Evolutionary conservation across 2,888 invertebrate species (phyloP), one percentile per base, ranked within the genome.

Genomic region (Bursaphelenchus okinawaensis): DNA sequence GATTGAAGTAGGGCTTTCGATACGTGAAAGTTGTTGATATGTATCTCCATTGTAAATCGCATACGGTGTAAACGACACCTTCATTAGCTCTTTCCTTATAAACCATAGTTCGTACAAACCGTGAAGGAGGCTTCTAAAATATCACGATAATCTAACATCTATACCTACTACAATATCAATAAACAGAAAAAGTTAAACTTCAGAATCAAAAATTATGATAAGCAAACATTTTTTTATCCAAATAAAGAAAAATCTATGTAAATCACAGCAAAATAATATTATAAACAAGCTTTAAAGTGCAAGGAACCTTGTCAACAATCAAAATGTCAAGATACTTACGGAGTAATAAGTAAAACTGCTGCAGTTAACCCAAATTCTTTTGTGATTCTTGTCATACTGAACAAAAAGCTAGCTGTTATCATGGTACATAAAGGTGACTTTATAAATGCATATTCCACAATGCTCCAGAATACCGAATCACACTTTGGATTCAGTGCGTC

Each of bases 331-430:
- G 50, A 19, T 50, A 23, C 69, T 63, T 40, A 69, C 71, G 71
- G 71, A 23, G 31, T 29, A 50, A 52, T 88, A 12, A 94, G 86
- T 80, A 90, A 91, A 81, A 93, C 88, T 75, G 92, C 88, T 78
- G 91, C 89, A 72, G 91, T 86, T 6, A 90, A 84, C 26, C 90
- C 88, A 84, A 92, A 89, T 75, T 89, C 89, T 70, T 89, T 86
- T 77, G 89, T 86, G 76, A 92, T 88, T 81, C 88, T 87, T 70
- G 75, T 74, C 62, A 74, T 79, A 65, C 68, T 73, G 76, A 77
- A 77, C 52, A 81, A 57, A 61, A 80, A 82, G 24, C 79, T 78
- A 22, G 79, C 75, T 22, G 75, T 63, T 23, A 82, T 76, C 56
- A 80, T 72, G 1, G 74, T 72, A 66, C 74, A 71, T 60, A 83